Conservation (phyloP, 2,113 vertebrate species). For the Arizona elegans region DNA sequence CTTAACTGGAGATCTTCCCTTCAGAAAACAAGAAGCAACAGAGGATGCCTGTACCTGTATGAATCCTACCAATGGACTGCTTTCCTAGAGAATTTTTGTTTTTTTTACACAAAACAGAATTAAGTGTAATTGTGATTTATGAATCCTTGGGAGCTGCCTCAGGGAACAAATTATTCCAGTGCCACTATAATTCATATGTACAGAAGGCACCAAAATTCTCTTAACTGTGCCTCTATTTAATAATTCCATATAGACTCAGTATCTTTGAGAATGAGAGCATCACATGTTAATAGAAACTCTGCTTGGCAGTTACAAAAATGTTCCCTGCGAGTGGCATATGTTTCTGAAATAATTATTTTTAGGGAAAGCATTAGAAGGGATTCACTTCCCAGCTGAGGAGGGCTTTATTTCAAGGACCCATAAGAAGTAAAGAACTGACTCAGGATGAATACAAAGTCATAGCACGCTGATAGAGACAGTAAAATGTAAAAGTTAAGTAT, state of each 20-base stretch:
- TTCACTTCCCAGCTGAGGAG: conserved; percentile 17
- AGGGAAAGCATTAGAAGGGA: not conserved
- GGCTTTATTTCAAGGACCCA: conserved; percentile 29
- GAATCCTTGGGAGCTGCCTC: not conserved
- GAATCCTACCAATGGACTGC: not conserved
- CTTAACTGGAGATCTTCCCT: not conserved
- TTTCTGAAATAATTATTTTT: conserved; percentile 29
- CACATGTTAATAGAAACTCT: not conserved
- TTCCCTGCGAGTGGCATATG: not conserved
- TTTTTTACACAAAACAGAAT: not conserved
- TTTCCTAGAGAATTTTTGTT: not conserved
- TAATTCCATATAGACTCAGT: not conserved
- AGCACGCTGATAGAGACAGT: conserved; percentile 19
- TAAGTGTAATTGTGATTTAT: not conserved
- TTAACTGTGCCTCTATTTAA: not conserved
- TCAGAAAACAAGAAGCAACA: not conserved
- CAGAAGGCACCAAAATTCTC: not conserved
- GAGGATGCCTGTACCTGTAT: not conserved
- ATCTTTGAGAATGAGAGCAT: not conserved
- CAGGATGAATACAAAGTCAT: conserved; percentile 35
- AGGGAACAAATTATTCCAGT: not conserved
- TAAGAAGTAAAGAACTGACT: conserved; percentile 24
- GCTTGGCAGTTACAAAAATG: not conserved
- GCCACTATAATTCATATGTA: not conserved
- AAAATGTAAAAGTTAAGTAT: conserved; percentile 49